These are phyloP conservation scores for Eretmochelys imbricata DNA, from an alignment of 2,113 vertebrate species.

Conservation along the genomic window DNA sequence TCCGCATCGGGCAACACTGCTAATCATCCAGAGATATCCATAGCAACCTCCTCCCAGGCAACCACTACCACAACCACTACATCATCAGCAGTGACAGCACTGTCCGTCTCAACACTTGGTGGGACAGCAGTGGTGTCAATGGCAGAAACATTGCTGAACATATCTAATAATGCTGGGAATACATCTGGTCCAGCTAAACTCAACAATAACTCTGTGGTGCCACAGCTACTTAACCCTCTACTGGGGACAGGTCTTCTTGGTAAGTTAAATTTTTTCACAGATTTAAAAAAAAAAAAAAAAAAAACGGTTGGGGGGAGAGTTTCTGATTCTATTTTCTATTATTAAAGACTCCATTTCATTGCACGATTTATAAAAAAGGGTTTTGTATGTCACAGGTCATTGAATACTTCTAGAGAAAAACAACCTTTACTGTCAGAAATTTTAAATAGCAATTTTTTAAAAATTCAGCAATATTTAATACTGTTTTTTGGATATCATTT, in stretches of 20 bases:
- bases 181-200: slow-evolving; percentile 81
- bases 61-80: slow-evolving; percentile 92
- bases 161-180: slow-evolving; percentile 80
- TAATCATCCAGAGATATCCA: slow-evolving; percentile 92
- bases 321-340: slow-evolving; percentile 65
- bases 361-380: slow-evolving; percentile 51
- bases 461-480: neutral
- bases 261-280: slow-evolving; percentile 78
- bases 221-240: slow-evolving; percentile 87
- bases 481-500: slow-evolving; percentile 34
- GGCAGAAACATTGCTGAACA: slow-evolving; percentile 84
- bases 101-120: slow-evolving; percentile 88
- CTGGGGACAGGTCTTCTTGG: slow-evolving; percentile 86
- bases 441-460: neutral
- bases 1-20: slow-evolving; percentile 84
- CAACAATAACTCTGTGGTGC: slow-evolving; percentile 82
- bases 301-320: slow-evolving; percentile 8
- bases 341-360: slow-evolving; percentile 66
- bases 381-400: slow-evolving; percentile 65
- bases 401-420: slow-evolving; percentile 58
- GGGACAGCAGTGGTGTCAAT: slow-evolving; percentile 88
- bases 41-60: slow-evolving; percentile 91
- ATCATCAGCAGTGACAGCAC: slow-evolving; percentile 89
- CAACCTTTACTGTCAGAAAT: slow-evolving; percentile 20
- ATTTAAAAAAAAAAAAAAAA: slow-evolving; percentile 64